phyloP scores from a whole-genome alignment of 2,797 vertebrate species.

The Xiphophorus birchmanni region DNA sequence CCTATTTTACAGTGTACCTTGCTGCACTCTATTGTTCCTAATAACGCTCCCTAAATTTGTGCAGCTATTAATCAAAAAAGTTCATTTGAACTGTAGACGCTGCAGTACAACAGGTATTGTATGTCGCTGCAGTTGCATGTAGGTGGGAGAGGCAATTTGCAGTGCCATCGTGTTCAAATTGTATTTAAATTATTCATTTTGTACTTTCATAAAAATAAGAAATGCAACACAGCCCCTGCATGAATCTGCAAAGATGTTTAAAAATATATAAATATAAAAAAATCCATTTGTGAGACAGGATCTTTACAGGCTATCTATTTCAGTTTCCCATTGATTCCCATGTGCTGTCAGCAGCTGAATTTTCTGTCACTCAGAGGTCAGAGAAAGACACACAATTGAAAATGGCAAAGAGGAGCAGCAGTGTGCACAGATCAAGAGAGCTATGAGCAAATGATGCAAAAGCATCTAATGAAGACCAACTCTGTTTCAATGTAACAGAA shows the following conservation, averaged over 20 bases:
- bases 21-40: conserved; percentile 33
- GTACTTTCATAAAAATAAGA: conserved; percentile 25
- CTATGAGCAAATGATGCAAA: conserved; percentile 64
- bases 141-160: conserved; percentile 12
- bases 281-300: conserved; percentile 3
- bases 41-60: conserved; percentile 7
- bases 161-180: conserved; percentile 16
- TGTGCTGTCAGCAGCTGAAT: conserved; percentile 19
- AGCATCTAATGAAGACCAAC: conserved; percentile 62
- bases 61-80: conserved; percentile 37
- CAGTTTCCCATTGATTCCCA: conserved; percentile 9
- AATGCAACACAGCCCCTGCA: not conserved
- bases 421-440: conserved; percentile 45
- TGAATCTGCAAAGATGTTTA: conserved; percentile 2
- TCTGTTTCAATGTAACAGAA: conserved; percentile 49
- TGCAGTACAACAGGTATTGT: conserved; percentile 30
- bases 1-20: conserved; percentile 21
- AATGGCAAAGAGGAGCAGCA: conserved; percentile 3
- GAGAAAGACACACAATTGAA: conserved; percentile 25
- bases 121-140: not conserved
- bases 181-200: conserved; percentile 14
- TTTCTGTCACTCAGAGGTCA: conserved; percentile 42
- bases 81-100: conserved; percentile 38
- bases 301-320: conserved; percentile 18
- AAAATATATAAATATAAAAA: not conserved